Conservation (phyloP, 2,113 vertebrate species). For the Gadus chalcogrammus region DNA sequence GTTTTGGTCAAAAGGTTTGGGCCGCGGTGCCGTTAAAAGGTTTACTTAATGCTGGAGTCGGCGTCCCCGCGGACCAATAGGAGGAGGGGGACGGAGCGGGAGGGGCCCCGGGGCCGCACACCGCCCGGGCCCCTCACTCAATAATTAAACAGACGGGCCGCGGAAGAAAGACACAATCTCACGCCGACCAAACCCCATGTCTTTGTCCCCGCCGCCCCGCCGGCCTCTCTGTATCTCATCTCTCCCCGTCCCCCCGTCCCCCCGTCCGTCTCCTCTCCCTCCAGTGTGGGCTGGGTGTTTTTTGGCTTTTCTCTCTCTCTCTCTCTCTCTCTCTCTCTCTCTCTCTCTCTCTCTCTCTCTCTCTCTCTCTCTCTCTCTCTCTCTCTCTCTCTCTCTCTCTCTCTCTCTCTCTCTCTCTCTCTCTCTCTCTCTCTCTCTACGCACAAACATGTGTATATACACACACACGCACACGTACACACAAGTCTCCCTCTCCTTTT, state of each 20-base stretch:
- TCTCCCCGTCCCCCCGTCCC: neutral
- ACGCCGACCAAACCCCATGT: constrained; percentile 16
- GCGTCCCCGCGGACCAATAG: constrained; percentile 44
- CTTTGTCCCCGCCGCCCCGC: constrained; percentile 2
- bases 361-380: neutral
- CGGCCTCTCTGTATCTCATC: neutral
- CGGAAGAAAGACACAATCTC: neutral
- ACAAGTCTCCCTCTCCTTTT: neutral
- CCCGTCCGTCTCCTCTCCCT: neutral
- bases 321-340: constrained; percentile 8
- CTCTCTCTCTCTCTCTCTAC: neutral
- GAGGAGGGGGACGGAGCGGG: constrained; percentile 26
- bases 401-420: neutral
- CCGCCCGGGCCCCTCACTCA: constrained; percentile 47
- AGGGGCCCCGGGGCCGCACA: constrained; percentile 36
- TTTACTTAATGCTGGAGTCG: constrained; percentile 56
- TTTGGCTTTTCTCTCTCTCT: neutral
- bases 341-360: neutral
- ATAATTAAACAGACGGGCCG: constrained; percentile 56
- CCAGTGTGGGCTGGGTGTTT: neutral
- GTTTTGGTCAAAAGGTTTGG: constrained; percentile 47
- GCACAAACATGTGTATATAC: no score
- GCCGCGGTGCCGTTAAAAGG: constrained; percentile 50
- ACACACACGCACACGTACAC: no score
- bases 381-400: neutral